A percentile compares a stretch with the other conserved stretches of the same genome.
Evolutionary conservation across 2,113 vertebrate species (phyloP).

Genomic region (Alouatta palliata): DNA sequence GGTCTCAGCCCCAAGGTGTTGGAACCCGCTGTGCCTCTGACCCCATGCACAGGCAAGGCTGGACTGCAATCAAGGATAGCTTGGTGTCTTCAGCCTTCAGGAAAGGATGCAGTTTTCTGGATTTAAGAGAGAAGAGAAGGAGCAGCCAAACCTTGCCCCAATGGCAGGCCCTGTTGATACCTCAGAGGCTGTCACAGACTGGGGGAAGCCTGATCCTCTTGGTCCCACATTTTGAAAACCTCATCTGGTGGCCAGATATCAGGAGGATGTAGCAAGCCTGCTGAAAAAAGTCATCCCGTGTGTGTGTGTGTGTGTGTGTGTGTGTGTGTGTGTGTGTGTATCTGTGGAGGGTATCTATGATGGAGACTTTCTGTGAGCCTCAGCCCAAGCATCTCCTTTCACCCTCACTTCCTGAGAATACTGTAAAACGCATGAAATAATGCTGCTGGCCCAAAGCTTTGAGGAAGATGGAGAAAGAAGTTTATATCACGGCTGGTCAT

Average conservation of each 20-base stretch:
- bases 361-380: background rate
- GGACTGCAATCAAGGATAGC: background rate
- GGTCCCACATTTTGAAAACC: background rate
- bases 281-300: background rate
- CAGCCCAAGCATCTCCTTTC: background rate
- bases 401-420: background rate
- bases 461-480: background rate
- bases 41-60: background rate
- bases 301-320: too few species aligned
- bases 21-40: background rate
- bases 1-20: background rate
- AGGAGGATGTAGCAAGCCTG: background rate
- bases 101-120: background rate
- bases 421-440: background rate
- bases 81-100: background rate
- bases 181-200: background rate
- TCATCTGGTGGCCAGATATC: background rate
- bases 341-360: background rate
- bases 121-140: background rate
- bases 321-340: background rate
- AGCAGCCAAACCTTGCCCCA: background rate
- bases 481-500: background rate
- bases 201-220: background rate
- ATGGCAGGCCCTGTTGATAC: background rate
- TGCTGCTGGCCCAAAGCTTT: background rate